Evolutionary conservation across 2,113 vertebrate genomes (phyloP).

Genomic region (Oceanites oceanicus): DNA sequence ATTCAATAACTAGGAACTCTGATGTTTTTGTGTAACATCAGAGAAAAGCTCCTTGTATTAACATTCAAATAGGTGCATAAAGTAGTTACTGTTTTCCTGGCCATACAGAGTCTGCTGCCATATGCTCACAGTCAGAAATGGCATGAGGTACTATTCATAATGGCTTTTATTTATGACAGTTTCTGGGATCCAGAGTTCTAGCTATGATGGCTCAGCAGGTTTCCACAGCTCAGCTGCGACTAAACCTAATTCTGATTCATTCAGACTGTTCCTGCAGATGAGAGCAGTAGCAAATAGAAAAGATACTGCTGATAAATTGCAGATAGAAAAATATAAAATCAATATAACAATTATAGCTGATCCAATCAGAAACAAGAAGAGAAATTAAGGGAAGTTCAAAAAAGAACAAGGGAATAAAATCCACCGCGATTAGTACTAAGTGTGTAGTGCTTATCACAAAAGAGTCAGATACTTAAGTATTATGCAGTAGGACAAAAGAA

Average conservation of each 20-base stretch:
- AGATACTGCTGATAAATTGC: constrained; percentile 31
- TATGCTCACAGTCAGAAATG: constrained; percentile 60
- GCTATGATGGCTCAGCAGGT: constrained; percentile 54
- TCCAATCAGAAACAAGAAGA: constrained; percentile 13
- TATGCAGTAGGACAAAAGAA: background rate
- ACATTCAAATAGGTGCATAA: constrained; percentile 26
- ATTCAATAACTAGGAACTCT: background rate
- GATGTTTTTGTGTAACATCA: background rate
- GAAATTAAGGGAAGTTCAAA: constrained; percentile 22
- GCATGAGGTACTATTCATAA: constrained; percentile 61
- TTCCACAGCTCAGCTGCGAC: constrained; percentile 23
- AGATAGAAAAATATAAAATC: constrained; percentile 41
- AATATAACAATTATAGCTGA: constrained; percentile 21
- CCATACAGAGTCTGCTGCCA: background rate
- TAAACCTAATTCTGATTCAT: constrained; percentile 53
- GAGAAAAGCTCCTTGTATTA: constrained; percentile 28
- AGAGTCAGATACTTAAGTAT: background rate
- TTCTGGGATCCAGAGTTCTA: constrained; percentile 38
- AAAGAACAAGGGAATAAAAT: constrained; percentile 12
- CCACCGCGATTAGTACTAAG: background rate
- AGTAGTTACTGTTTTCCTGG: constrained; percentile 58
- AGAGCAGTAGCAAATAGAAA: constrained; percentile 4
- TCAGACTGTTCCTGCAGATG: background rate
- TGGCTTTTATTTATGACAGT: constrained; percentile 69
- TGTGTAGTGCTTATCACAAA: constrained; percentile 4